These are phyloP conservation scores for Virgularia gustaviana DNA, from an alignment of 92 coral and sea anemone species.

Conservation along the genomic window DNA sequence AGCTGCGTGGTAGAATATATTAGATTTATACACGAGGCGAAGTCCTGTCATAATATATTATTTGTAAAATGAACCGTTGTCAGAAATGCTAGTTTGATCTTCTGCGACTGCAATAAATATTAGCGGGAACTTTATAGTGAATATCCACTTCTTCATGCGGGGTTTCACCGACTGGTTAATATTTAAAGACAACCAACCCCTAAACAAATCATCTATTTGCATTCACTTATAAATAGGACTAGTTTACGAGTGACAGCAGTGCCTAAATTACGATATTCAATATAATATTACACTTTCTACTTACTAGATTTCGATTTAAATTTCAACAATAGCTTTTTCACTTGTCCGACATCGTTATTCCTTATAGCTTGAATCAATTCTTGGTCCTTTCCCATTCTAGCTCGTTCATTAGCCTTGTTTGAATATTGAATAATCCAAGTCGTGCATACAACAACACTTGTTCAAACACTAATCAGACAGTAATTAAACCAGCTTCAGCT, in stretches of 20 bases:
- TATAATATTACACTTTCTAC: slow-evolving; percentile 22
- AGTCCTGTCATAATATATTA: no score
- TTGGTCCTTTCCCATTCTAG: slow-evolving; percentile 89
- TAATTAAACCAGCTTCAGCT: neutral
- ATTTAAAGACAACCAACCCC: slow-evolving; percentile 3
- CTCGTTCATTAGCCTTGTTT: slow-evolving; percentile 20
- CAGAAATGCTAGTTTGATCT: no score
- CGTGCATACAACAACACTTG: neutral
- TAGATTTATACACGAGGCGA: no score
- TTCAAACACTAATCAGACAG: neutral
- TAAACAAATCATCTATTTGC: slow-evolving; percentile 28
- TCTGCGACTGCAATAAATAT: no score
- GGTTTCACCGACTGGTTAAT: slow-evolving; percentile 15
- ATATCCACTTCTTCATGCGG: no score
- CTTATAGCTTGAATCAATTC: slow-evolving; percentile 88
- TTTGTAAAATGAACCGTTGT: no score
- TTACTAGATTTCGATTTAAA: slow-evolving; percentile 83
- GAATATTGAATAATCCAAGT: neutral
- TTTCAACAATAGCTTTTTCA: slow-evolving; percentile 72
- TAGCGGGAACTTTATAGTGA: no score
- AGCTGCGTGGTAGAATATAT: no score
- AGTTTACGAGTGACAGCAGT: no score
- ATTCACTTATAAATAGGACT: no score
- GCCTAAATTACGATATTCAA: no score
- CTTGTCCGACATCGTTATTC: slow-evolving; percentile 67